These are phyloP conservation scores for Heterohyrax brucei DNA, from an alignment of 2,797 vertebrate species.

Conservation along the genomic window DNA sequence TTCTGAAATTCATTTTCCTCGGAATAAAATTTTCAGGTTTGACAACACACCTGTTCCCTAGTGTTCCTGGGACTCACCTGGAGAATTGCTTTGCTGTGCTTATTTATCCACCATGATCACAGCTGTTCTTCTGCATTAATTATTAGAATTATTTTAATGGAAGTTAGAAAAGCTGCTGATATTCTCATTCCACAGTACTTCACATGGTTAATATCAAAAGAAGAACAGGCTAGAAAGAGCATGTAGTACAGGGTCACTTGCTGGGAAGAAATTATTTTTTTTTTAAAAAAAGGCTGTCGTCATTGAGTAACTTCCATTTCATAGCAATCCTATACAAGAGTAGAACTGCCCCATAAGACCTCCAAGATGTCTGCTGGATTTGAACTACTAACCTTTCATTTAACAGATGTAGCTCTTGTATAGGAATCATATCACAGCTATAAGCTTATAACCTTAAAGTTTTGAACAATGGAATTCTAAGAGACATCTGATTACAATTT, in stretches of 20 bases:
- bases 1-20: slow-evolving; percentile 71
- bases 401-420: no score
- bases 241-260: neutral
- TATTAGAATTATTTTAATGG: neutral
- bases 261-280: neutral
- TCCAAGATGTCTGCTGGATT: no score
- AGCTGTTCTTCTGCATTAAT: slow-evolving; percentile 23
- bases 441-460: slow-evolving; percentile 14
- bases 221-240: neutral
- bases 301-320: no score
- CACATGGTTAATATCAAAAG: slow-evolving; percentile 15
- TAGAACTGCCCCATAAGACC: no score
- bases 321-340: no score
- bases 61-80: slow-evolving; percentile 31
- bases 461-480: slow-evolving; percentile 37
- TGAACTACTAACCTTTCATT: no score
- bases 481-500: slow-evolving; percentile 40
- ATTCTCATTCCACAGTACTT: neutral
- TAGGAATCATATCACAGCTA: neutral
- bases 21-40: slow-evolving; percentile 56
- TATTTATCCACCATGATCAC: slow-evolving; percentile 37
- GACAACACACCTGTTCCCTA: slow-evolving; percentile 9
- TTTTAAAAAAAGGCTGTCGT: no score
- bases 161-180: neutral
- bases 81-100: slow-evolving; percentile 51